Evolutionary conservation across 2,888 invertebrate genomes (phyloP), one percentile per base, ranked within the genome.

Genomic region (Cheilosia variabilis): DNA sequence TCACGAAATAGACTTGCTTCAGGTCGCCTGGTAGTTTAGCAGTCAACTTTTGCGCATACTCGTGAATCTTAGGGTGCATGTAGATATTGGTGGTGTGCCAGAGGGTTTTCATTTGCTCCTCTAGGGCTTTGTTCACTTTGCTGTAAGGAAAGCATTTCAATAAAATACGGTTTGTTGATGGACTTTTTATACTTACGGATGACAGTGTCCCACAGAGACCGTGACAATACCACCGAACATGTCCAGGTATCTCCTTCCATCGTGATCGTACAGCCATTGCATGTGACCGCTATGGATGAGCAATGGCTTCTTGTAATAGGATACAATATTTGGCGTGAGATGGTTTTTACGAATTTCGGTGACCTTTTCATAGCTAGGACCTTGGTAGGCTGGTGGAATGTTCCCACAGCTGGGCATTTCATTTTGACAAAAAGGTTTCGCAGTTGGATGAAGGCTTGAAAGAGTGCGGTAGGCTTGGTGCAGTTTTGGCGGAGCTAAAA

Each of bases 181-280:
- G 3, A 17, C 0, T 10, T 31, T 7, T 2, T 27, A 7, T 19
- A 94, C 96, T 95, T 93, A 98, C 98, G 99, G 98, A 93, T 99
- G 99, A 91, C 98, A 98, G 92, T 99, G 99, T 24, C 99, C 99
- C 2, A 99, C 98, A 69, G 98, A 98, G 47, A 99, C 97, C 0
- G 99, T 99, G 17, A 98, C 98, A 88, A 99, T 99, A 7, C 99
- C 99, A 5, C 96, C 99, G 91, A 98, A 98, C 93, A 99, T 95
- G 92, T 99, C 99, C 87, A 99, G 93, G 92, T 98, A 99, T 89
- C 97, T 94, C 87, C 94, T 95, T 4, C 98, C 98, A 69, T 95
- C 94, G 87, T 96, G 94, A 92, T 99, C 98, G 92, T 95, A 99
- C 5, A 99, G 92, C 96, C 97, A 99, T 92, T 99, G 99, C 95